Evolutionary conservation across 2,888 invertebrate species (phyloP), one percentile per base, ranked within the genome.

Genomic region (Eremobia ochroleuca): DNA sequence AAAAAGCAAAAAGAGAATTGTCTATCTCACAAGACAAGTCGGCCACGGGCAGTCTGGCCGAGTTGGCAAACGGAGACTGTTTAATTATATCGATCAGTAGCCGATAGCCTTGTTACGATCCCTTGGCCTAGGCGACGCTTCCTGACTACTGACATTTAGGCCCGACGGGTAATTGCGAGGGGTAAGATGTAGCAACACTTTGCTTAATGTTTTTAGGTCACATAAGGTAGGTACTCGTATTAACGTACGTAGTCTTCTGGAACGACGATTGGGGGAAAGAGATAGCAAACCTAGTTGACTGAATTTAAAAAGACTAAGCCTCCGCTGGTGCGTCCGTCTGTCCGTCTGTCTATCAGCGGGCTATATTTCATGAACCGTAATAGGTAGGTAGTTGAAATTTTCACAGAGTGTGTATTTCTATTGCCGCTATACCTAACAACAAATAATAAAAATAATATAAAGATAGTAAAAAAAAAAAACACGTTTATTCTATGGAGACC

Each of bases 71-170:
- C 90, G 72, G 64, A 80, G 87, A 88, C 90, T 91, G 91, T 92
- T 94, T 95, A 95, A 95, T 94, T 94, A 92, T 94, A 95, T 94
- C 93, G 93, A 94, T 94, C 92, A 89, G 90, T 88, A 79, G 85
- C 86, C 89, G 83, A 91, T 90, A 89, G 88, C 89, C 90, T 91
- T 91, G 91, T 87, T 85, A 83, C 85, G 81, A 85, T 81, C 85
- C 88, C 85, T 86, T 88, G 89, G 86, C 88, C 82, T 75, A 82
- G 79, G 83, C 82, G 73, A 81, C 76, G 84, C 85, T 92, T 92
- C 92, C 92, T 90, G 87, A 74, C 49, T 72, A 73, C 69, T 70
- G 67, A 46, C 64, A 75, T 76, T 75, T 76, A 79, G 74, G 59
- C 62, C 58, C 69, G 46, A 43, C 52, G 43, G 0, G 11, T 73